Evolutionary conservation across 1,140 invertebrate genomes (phyloP).

Genomic region (Andricus grossulariae): DNA sequence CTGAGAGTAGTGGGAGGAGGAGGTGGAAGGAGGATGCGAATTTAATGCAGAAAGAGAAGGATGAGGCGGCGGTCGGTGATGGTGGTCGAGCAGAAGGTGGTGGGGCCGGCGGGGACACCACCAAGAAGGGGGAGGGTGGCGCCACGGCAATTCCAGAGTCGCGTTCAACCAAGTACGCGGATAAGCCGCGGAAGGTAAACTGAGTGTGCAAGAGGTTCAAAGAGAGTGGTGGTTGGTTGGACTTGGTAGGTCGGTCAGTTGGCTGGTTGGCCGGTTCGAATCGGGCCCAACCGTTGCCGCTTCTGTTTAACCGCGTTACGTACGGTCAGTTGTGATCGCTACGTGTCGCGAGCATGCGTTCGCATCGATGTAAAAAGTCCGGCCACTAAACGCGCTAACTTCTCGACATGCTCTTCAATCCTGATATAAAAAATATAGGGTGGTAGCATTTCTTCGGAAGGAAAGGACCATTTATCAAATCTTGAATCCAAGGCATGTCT

Average conservation of each 20-base stretch:
- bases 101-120: slow-evolving; percentile 39
- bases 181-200: slow-evolving; percentile 62
- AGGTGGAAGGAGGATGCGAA: slow-evolving; percentile 30
- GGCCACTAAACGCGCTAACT: too few species aligned
- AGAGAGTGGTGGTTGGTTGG: slow-evolving; percentile 42
- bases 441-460: too few species aligned
- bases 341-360: slow-evolving; percentile 60
- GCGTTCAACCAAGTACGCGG: slow-evolving; percentile 72
- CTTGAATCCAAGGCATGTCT: too few species aligned
- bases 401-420: too few species aligned
- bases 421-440: too few species aligned
- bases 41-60: slow-evolving; percentile 43
- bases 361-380: slow-evolving; percentile 40
- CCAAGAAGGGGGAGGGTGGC: slow-evolving; percentile 68
- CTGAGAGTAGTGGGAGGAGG: slow-evolving; percentile 55
- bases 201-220: slow-evolving; percentile 65
- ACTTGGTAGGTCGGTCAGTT: slow-evolving; percentile 37
- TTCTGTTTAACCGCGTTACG: slow-evolving; percentile 60
- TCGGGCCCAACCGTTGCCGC: slow-evolving; percentile 30
- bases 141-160: slow-evolving; percentile 73
- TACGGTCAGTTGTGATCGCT: slow-evolving; percentile 60
- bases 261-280: slow-evolving; percentile 28
- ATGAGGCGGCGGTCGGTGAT: slow-evolving; percentile 44
- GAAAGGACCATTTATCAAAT: too few species aligned
- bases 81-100: slow-evolving; percentile 45